Percentiles rank a stretch among this genome's conserved stretches.
These are phyloP conservation scores for Forbesichthys agassizii DNA, from an alignment of 2,113 vertebrate genomes.

Conservation along the genomic window DNA sequence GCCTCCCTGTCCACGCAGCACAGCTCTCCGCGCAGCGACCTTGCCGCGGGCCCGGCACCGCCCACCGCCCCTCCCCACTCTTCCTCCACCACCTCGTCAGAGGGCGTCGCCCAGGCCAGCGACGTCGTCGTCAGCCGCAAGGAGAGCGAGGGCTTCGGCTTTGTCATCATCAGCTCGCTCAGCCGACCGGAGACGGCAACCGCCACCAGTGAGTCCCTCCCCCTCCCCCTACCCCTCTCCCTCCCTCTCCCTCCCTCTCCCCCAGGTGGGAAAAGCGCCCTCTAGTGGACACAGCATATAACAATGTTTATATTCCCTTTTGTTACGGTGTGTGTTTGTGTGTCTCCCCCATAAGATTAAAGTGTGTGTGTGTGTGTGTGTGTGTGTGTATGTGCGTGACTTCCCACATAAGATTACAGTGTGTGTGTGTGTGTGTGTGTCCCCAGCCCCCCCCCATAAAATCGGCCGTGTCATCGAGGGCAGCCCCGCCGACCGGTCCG, in stretches of 20 bases:
- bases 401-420: too few relatives aligned
- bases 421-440: too few relatives aligned
- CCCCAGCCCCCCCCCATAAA: slow-evolving; percentile 93
- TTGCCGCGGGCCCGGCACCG: slow-evolving; percentile 80
- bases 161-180: slow-evolving; percentile 98
- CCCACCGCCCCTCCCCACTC: slow-evolving; percentile 22
- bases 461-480: slow-evolving; percentile 98
- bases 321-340: too few relatives aligned
- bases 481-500: slow-evolving; percentile 95
- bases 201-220: slow-evolving; percentile 82
- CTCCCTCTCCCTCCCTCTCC: neutral
- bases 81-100: slow-evolving; percentile 65
- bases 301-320: neutral
- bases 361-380: too few relatives aligned
- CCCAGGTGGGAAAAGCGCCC: too few relatives aligned
- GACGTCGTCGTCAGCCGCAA: slow-evolving; percentile 94
- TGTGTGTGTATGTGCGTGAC: too few relatives aligned
- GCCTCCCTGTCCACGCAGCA: slow-evolving; percentile 93
- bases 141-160: slow-evolving; percentile 96
- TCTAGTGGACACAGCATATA: neutral
- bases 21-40: slow-evolving; percentile 94
- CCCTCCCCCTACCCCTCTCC: neutral
- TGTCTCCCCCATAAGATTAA: too few relatives aligned
- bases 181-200: slow-evolving; percentile 89
- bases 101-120: slow-evolving; percentile 82